These are phyloP conservation scores for Gymnopithys bicolor DNA, from an alignment of 2,797 vertebrate genomes.

Conservation along the genomic window DNA sequence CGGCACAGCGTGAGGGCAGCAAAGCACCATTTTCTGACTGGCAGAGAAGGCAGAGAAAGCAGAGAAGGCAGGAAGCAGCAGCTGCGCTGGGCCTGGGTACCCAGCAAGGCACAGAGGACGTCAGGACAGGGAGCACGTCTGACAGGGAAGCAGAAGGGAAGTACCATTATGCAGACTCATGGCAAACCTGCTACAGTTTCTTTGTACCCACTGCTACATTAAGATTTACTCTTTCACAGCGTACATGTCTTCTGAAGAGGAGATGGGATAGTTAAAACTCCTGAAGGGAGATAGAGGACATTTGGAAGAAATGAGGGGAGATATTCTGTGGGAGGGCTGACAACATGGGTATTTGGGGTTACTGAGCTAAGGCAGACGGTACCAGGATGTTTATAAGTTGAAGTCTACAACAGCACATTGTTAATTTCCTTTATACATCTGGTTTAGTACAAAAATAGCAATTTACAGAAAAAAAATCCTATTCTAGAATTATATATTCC, in stretches of 20 bases:
- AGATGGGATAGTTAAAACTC: neutral
- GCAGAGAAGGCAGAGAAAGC: neutral
- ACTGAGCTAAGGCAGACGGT: neutral
- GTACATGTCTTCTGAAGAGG: neutral
- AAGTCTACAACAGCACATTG: neutral
- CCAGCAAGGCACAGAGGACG: neutral
- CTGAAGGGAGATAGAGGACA: neutral
- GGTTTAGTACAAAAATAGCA: neutral
- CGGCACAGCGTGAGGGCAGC: neutral
- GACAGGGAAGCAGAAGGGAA: neutral
- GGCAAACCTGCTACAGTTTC: neutral
- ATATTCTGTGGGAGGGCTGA: neutral
- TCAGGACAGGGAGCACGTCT: neutral
- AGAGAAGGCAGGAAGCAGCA: neutral
- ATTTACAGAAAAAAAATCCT: neutral
- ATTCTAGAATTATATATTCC: constrained; percentile 31
- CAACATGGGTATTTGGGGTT: neutral
- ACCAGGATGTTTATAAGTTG: neutral
- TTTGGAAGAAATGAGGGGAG: neutral
- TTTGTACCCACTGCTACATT: neutral
- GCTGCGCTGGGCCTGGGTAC: accelerated
- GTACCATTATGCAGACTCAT: accelerated
- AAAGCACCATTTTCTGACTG: neutral
- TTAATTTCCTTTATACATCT: neutral
- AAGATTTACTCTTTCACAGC: neutral